Evolutionary conservation across 2,113 vertebrate species (phyloP).

Genomic region (Archilochus colubris): DNA sequence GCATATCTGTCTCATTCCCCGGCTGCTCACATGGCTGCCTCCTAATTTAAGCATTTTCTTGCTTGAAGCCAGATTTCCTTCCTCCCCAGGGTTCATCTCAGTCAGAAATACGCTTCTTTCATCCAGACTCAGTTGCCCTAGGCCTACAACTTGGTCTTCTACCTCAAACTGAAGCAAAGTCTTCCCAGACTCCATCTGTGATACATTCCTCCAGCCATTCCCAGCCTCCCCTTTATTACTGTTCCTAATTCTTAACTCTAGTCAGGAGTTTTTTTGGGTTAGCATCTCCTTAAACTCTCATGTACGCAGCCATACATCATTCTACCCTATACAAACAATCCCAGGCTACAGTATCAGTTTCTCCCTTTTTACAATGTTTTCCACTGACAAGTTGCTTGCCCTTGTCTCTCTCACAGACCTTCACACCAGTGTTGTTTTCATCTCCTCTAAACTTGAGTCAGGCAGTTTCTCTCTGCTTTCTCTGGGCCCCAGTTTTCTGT

Average conservation of each 20-base stretch:
- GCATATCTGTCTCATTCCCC: neutral
- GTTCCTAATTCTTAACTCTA: neutral
- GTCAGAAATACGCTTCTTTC: neutral
- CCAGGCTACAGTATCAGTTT: neutral
- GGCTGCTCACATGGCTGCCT: neutral
- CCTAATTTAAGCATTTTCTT: neutral
- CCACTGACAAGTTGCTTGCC: neutral
- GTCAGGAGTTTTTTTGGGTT: neutral
- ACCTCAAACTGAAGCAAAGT: neutral
- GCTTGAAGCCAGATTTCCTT: neutral
- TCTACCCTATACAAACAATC: neutral
- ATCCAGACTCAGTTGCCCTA: neutral
- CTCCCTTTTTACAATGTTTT: neutral
- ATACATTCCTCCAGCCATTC: neutral
- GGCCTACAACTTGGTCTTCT: neutral
- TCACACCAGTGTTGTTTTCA: neutral
- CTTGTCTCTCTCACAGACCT: neutral
- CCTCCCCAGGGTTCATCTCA: neutral
- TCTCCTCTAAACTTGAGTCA: neutral
- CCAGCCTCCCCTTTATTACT: neutral
- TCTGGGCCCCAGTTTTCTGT: neutral
- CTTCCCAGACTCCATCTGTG: neutral
- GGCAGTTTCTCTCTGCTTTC: neutral
- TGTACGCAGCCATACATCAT: accelerated
- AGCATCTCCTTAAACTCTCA: neutral